Base-by-base conservation (phyloP, 2,113 vertebrate species). In the Upupa epops region DNA sequence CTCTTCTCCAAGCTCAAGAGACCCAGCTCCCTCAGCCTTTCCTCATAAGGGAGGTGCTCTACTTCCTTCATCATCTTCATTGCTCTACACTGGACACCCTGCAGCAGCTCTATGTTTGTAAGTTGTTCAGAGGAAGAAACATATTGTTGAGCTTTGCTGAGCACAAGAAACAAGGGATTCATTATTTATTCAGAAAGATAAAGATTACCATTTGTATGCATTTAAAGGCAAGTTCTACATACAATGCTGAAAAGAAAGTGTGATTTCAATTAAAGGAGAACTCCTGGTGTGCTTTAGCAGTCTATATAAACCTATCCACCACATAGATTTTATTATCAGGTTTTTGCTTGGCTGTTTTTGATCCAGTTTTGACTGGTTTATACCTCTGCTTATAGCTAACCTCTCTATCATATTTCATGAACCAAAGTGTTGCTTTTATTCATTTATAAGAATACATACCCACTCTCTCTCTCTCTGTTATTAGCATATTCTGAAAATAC, bases 401-500 rank as follows among this genome's bases (percentile, higher is more conserved):
- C 3, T 4, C 40, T 89, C 71, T 60, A 60, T 56, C 65, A 68
- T 24, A 29, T 48, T 95, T 89, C n/a, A 70, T 46, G 25, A 88
- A 85, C 24, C 9, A 36, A 60, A 34, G 60, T 34, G 51, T 73
- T 88, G 26, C 45, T 93, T 75, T 86, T 86, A 84, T 87, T 95
- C 52, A 69, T 20, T 71, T 54, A 76, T 69, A 87, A 82, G 25
- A 76, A 80, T 54, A 89, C 94, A 86, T 24, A 66, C 25, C 58
- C 19, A 29, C 16, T 75, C 11, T 18, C 21, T 60, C 34, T 66
- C 56, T 87, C 63, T 65, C 54, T 9, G 18, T 75, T 95, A 83
- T 90, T 89, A 92, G 5, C 34, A 64, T 59, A 66, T 73, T 87
- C 34, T 60, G 20, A 71, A 89, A 95, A 80, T 81, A 83, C 80